These are phyloP conservation scores for Clavelina lepadiformis DNA, from an alignment of 23 tunicate genomes.

Conservation along the genomic window DNA sequence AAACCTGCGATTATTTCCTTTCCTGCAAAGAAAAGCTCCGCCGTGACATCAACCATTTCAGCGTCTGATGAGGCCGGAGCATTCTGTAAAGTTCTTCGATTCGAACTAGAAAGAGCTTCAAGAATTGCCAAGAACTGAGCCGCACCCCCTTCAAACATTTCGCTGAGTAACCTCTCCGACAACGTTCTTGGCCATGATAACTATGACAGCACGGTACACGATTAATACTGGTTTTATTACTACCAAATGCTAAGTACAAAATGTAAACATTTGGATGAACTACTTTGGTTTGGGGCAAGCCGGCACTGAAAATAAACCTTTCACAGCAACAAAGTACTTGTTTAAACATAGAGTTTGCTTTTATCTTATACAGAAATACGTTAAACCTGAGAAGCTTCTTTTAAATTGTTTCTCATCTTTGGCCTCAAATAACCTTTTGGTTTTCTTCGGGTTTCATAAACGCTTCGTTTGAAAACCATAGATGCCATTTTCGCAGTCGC, in stretches of 20 bases:
- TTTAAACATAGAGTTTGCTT: no score
- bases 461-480: constrained; percentile 83
- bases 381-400: constrained; percentile 74
- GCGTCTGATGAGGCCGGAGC: constrained; percentile 47
- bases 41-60: constrained; percentile 67
- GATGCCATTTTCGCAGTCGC: constrained; percentile 92
- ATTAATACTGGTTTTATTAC: neutral
- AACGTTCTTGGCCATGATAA: constrained; percentile 79
- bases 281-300: no score
- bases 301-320: no score
- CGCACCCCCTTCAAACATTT: constrained; percentile 89
- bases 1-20: constrained; percentile 87
- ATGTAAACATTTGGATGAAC: no score
- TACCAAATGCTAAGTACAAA: no score
- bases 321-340: no score
- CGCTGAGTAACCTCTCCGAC: constrained; percentile 71
- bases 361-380: no score
- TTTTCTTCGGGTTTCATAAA: constrained; percentile 75
- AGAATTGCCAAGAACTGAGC: constrained; percentile 86
- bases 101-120: constrained; percentile 66
- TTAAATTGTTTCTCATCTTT: constrained; percentile 61
- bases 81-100: constrained; percentile 53
- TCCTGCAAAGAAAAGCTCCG: constrained; percentile 87
- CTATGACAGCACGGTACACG: neutral
- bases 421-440: constrained; percentile 88